A percentile compares a stretch with the other conserved stretches of the same genome.
Evolutionary conservation across 2,888 invertebrate species (phyloP).

Genomic region (Napeogenes sylphis): DNA sequence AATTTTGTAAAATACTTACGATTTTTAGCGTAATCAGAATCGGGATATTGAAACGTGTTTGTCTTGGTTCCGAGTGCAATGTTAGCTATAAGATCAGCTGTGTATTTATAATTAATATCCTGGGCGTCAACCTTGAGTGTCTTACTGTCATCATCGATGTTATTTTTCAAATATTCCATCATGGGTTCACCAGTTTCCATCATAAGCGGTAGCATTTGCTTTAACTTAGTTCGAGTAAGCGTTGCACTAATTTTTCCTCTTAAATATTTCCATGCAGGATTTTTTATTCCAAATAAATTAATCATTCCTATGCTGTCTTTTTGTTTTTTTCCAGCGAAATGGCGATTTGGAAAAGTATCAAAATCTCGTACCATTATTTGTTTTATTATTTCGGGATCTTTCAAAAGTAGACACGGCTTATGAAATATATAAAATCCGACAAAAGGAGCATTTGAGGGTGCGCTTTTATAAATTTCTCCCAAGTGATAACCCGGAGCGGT

Average conservation of each 20-base stretch:
- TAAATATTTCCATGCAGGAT: slow-evolving; percentile 37
- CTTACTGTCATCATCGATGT: background rate
- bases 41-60: slow-evolving; percentile 33
- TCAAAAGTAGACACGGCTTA: slow-evolving; percentile 36
- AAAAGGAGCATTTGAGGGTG: slow-evolving; percentile 28
- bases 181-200: slow-evolving; percentile 34
- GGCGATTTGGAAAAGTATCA: slow-evolving; percentile 34
- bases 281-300: slow-evolving; percentile 36
- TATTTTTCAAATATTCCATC: slow-evolving; percentile 30
- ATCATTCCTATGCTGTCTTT: slow-evolving; percentile 39
- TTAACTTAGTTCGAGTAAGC: slow-evolving; percentile 30
- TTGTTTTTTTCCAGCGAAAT: slow-evolving; percentile 35
- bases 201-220: slow-evolving; percentile 35
- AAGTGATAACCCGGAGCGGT: slow-evolving; percentile 37
- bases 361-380: slow-evolving; percentile 36
- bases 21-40: slow-evolving; percentile 33
- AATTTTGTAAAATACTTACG: slow-evolving; percentile 28
- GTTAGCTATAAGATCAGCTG: slow-evolving; percentile 37
- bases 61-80: slow-evolving; percentile 35
- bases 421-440: slow-evolving; percentile 39
- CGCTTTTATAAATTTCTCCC: slow-evolving; percentile 29
- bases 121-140: slow-evolving; percentile 29
- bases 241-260: slow-evolving; percentile 36
- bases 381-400: slow-evolving; percentile 36
- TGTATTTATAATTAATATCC: slow-evolving; percentile 35